Percentiles rank a stretch among this genome's conserved stretches.
Evolutionary conservation across 2,888 invertebrate species (phyloP).

Genomic region (Petrolisthes cinctipes): DNA sequence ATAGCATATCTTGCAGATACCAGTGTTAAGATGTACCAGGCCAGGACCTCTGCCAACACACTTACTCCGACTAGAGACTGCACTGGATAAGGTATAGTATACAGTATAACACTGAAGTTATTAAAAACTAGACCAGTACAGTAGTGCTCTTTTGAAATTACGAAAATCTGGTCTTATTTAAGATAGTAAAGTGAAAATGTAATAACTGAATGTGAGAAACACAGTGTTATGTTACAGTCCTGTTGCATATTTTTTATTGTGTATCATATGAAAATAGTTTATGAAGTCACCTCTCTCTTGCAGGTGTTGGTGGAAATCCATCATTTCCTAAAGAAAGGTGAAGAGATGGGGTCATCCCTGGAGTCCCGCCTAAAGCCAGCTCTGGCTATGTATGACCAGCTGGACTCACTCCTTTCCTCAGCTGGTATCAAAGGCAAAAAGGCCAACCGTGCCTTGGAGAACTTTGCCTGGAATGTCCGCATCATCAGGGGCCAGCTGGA

Average conservation of each 20-base stretch:
- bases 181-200: no score
- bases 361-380: slow-evolving; percentile 65
- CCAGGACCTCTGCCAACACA: slow-evolving; percentile 61
- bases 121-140: no score
- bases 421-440: slow-evolving; percentile 73
- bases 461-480: slow-evolving; percentile 74
- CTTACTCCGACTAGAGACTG: slow-evolving; percentile 54
- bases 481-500: slow-evolving; percentile 74
- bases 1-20: slow-evolving; percentile 36
- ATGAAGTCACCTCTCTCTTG: background rate
- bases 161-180: no score
- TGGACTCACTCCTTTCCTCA: slow-evolving; percentile 67
- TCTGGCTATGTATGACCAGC: slow-evolving; percentile 66
- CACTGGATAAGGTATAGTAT: slow-evolving; percentile 58
- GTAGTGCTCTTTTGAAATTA: no score
- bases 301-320: slow-evolving; percentile 63
- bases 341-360: slow-evolving; percentile 36
- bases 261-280: background rate
- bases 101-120: no score
- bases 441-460: slow-evolving; percentile 71
- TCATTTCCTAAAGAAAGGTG: slow-evolving; percentile 52
- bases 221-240: no score
- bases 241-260: background rate
- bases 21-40: slow-evolving; percentile 45
- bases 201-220: no score